Evolutionary conservation across 2,113 vertebrate species (phyloP), one percentile per base, ranked within the genome.

Genomic region (Columbina picui): DNA sequence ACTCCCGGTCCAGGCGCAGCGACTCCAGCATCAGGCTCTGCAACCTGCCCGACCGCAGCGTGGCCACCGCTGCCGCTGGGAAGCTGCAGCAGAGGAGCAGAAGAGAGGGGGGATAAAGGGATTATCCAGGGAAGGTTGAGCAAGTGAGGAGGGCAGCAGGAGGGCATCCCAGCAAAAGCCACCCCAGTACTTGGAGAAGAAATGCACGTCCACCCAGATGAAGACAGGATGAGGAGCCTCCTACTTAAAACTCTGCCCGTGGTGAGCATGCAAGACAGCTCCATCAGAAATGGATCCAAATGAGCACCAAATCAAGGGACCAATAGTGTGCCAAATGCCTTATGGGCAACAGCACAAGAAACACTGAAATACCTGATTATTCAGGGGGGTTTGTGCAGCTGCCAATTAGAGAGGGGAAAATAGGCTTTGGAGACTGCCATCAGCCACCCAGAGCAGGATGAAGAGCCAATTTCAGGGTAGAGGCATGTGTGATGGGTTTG

Each of bases 1-100:
- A 98, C 94, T 98, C 98, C 13, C 30, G 96, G 96, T 99, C 99
- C 41, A 94, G 41, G 52, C 84, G 98, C 41, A 99, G 97, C 0
- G 99, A 99, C 65, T 67, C 96, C 45, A 99, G 97, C 86, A 99
- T 98, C 94, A 98, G 97, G 81, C 82, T 98, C 94, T 98, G 97
- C 89, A 99, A 96, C 55, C 99, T 99, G 65, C 99, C 99, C 0
- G 99, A 99, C 56, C 11, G 89, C 22, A 99, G 98, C 8, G 94
- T 92, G 19, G 97, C 97, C 96, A 99, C 97, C 0, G 97, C 98
- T 1, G 60, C 93, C 9, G 97, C 98, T 0, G 99, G 99, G 95
- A 99, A 99, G 96, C 99, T 99, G 97, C 47, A 73, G 32, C 1
- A 4, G 25, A 34, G 41, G 29, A 80, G 84, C 57, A 79, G 76